Percentiles rank a stretch among this genome's conserved stretches.
Conservation (phyloP, 2,888 invertebrate genomes). For the Drosophila sordidula region DNA sequence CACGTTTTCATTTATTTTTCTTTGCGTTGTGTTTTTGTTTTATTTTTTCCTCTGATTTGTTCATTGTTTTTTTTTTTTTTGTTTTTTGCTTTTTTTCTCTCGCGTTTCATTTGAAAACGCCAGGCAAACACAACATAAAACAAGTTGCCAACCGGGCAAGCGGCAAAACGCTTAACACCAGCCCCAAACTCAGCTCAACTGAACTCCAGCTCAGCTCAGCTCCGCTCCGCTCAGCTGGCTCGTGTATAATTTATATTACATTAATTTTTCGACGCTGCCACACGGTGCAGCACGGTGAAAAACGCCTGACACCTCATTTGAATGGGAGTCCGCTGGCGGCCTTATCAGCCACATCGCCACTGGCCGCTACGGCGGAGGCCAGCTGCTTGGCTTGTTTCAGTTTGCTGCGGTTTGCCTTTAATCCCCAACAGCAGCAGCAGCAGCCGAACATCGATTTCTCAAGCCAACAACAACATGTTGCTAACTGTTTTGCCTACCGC, state of each 20-base stretch:
- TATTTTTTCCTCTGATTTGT: conserved; percentile 44
- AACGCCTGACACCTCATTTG: conserved; percentile 71
- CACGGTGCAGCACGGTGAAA: conserved; percentile 19
- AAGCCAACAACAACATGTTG: conserved; percentile 43
- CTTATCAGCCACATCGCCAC: conserved; percentile 51
- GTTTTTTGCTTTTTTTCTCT: conserved; percentile 5
- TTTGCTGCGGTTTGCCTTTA: conserved; percentile 12
- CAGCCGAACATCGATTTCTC: conserved; percentile 51
- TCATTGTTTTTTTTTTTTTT: conserved; percentile 32
- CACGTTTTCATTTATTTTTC: conserved; percentile 75
- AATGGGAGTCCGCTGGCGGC: conserved; percentile 48
- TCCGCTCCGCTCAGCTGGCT: conserved; percentile 26
- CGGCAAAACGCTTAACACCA: conserved; percentile 18
- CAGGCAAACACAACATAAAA: conserved; percentile 40
- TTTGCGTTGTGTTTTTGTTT: conserved; percentile 24
- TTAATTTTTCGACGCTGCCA: conserved; percentile 34
- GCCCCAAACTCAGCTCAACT: conserved; percentile 8
- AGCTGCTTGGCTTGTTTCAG: background rate
- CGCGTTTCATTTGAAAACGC: conserved; percentile 54
- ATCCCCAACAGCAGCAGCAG: conserved; percentile 12
- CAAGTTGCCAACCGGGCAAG: conserved; percentile 52
- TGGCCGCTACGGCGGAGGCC: conserved; percentile 14
- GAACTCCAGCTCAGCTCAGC: conserved; percentile 13
- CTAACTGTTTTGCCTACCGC: conserved; percentile 69
- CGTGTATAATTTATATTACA: conserved; percentile 61